Conservation (phyloP, 2,888 invertebrate genomes). For the Adela reaumurella region DNA sequence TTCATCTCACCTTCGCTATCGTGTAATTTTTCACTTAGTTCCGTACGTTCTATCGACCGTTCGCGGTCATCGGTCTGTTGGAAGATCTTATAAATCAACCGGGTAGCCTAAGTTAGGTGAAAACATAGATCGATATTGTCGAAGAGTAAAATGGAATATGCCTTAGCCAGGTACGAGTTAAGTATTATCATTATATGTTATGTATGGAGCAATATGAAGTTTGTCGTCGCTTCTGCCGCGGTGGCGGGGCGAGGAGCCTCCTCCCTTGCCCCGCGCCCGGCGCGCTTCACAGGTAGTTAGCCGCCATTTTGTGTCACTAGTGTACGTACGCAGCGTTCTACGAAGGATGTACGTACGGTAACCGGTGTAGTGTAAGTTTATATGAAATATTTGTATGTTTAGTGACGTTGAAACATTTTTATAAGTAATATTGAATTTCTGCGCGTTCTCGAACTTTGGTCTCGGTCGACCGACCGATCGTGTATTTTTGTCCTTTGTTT, state of each 20-base stretch:
- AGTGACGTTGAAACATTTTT: conserved; percentile 38
- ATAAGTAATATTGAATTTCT: conserved; percentile 38
- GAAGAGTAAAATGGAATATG: neutral
- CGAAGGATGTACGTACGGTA: conserved; percentile 23
- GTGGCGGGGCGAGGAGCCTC: neutral
- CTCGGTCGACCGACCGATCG: conserved; percentile 31
- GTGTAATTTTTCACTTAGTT: too few species aligned
- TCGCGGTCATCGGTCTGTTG: too few species aligned
- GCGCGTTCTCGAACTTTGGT: conserved; percentile 38
- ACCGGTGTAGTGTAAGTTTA: conserved; percentile 17
- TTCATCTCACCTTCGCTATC: neutral
- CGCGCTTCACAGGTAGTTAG: neutral
- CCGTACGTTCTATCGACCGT: too few species aligned
- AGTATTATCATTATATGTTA: neutral
- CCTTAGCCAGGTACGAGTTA: neutral
- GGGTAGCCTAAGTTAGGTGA: too few species aligned
- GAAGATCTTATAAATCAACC: too few species aligned
- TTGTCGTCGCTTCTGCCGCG: neutral
- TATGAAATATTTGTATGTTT: conserved; percentile 47
- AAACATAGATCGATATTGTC: too few species aligned
- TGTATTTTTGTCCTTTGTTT: conserved; percentile 38
- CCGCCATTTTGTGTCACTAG: neutral
- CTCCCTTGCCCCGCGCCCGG: neutral
- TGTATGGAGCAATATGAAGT: neutral
- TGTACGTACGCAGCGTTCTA: conserved; percentile 12